Conservation (phyloP, 2,888 invertebrate species). For the Lochmaea crataegi region DNA sequence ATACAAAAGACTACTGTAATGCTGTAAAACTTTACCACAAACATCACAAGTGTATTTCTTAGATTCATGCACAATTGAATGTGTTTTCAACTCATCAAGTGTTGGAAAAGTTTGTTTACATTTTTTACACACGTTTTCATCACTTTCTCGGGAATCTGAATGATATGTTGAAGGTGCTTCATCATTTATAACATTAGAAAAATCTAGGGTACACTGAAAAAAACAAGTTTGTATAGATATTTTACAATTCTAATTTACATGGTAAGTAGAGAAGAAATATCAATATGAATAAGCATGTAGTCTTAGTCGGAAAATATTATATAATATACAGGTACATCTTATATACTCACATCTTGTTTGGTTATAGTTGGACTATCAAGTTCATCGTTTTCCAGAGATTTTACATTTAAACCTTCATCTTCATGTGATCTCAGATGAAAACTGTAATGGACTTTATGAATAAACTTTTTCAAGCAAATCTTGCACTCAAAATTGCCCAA, state of each 20-base stretch:
- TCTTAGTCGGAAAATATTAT: too few species aligned
- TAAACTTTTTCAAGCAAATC: constrained; percentile 67
- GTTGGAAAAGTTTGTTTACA: constrained; percentile 73
- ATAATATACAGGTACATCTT: too few species aligned
- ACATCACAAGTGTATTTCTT: constrained; percentile 71
- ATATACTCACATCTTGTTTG: neutral
- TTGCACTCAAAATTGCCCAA: constrained; percentile 65
- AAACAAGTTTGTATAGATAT: neutral
- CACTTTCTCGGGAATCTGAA: constrained; percentile 10
- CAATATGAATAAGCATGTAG: neutral
- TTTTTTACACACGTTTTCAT: constrained; percentile 63
- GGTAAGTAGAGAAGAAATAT: neutral
- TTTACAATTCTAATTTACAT: too few species aligned
- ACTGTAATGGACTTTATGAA: constrained; percentile 66
- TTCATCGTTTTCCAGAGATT: neutral
- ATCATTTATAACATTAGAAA: neutral
- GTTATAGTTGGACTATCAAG: constrained; percentile 58
- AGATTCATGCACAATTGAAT: constrained; percentile 58
- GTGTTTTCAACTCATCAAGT: constrained; percentile 71
- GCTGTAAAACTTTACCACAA: constrained; percentile 69
- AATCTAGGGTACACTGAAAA: neutral
- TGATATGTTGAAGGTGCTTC: neutral
- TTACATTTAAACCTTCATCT: constrained; percentile 18
- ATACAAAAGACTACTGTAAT: constrained; percentile 80
- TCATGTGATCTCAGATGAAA: constrained; percentile 73